Evolutionary conservation across 2,888 invertebrate genomes (phyloP), one percentile per base, ranked within the genome.

Genomic region (Didymodactylos carnosus): DNA sequence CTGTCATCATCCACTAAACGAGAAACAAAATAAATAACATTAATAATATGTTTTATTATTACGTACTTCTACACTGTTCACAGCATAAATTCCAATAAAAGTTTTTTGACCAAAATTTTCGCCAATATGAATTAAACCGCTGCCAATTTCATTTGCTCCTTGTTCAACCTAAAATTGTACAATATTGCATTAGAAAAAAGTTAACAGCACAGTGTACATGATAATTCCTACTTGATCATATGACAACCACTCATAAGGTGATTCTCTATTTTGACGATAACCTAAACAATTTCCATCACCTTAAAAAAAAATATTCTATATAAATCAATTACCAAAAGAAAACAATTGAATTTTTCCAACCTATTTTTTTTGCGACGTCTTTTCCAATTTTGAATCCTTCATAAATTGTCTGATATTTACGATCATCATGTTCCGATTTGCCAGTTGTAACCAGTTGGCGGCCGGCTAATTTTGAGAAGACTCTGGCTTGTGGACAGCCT

Each of bases 1-100:
- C 75, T 49, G 69, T 27, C 6, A 71, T 53, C 25, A 72, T 62
- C 75, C 75, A 75, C 70, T 70, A 70, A 7, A 25, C 19, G 23
- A n/a, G 23, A 0, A 40, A 16, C 6, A 70, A 6, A 25, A 8
- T 35, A 6, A 70, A 40, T 35, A 25, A 35, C 10, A 62, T 19
- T 7, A 49, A 23, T 16, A 13, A 49, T 16, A 23, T 10, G 35
- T 10, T 7, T 25, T 13, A n/a, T n/a, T 19, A 35, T 62, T 10
- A 35, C 19, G 16, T 62, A 62, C 62, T n/a, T 62, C 62, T 35
- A 62, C 62, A 62, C 62, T 62, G 35, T 62, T 62, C 8, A 62
- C 11, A 3, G 62, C 35, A 19, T 62, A 62, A 10, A 62, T 62
- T 6, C 62, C 62, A 62, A 62, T 62, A 10, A 35, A 62, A 8